Conservation (phyloP, 2,113 vertebrate genomes). For the Sinocyclocheilus maitianheensis region DNA sequence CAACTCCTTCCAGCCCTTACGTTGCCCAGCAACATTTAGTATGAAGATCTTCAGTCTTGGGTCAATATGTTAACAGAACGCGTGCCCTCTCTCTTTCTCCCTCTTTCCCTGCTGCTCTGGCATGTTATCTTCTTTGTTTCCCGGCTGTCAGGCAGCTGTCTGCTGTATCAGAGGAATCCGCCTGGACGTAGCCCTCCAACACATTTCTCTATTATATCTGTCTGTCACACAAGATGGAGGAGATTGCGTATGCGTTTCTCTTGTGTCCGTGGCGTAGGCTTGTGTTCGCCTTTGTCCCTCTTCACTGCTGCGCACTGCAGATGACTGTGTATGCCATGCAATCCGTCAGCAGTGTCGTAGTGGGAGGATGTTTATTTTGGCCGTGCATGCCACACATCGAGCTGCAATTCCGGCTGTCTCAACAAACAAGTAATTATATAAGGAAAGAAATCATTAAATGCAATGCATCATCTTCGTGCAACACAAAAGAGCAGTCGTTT, state of each 20-base stretch:
- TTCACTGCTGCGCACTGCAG: constrained; percentile 41
- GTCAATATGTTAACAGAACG: constrained; percentile 37
- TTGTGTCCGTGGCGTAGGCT: constrained; percentile 40
- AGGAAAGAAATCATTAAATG: constrained; percentile 47
- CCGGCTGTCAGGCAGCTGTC: constrained; percentile 41
- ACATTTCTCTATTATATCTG: constrained; percentile 52
- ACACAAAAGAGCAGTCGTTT: constrained; percentile 44
- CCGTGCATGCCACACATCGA: constrained; percentile 42
- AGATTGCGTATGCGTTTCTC: constrained; percentile 49
- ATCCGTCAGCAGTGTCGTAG: constrained; percentile 51
- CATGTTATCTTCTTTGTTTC: constrained; percentile 39
- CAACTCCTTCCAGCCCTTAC: too few species aligned
- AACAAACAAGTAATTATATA: constrained; percentile 53
- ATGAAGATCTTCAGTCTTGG: constrained; percentile 9
- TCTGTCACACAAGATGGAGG: constrained; percentile 50
- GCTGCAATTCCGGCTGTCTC: constrained; percentile 44
- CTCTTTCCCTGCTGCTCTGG: constrained; percentile 8
- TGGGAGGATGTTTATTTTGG: constrained; percentile 60
- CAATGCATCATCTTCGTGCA: constrained; percentile 26
- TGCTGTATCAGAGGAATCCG: constrained; percentile 31
- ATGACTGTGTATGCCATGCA: constrained; percentile 50
- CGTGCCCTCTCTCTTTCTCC: neutral
- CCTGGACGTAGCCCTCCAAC: neutral
- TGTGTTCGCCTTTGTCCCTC: constrained; percentile 37
- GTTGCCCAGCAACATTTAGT: neutral